Base-by-base conservation (phyloP, 2,888 invertebrate genomes). In the Melieria omissa region DNA sequence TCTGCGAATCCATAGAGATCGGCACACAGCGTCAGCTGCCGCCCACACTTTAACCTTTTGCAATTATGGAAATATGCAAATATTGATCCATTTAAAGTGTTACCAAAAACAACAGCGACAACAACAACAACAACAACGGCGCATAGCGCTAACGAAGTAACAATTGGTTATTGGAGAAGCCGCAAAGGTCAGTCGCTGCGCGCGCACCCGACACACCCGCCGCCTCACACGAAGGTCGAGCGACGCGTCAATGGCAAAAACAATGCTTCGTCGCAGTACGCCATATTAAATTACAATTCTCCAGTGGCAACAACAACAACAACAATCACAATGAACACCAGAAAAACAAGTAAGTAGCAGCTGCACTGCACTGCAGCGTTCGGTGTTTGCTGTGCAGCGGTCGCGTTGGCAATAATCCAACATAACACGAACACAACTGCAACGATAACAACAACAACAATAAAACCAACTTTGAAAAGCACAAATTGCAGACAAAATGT, bases 401-500 rank as follows among this genome's bases (percentile, higher is more conserved):
- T 42, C 14, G 57, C 45, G 16, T 60, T 47, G 68, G 66, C 66
- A 66, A 46, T 16, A 58, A 44, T 46, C 66, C 66, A 66, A 58
- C 16, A 58, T 16, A 10, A 29, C 29, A 29, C 29, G 3, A 29
- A 29, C 29, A 29, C 29, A 29, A 47, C 44, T 6, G 65, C 49
- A 52, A 65, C 65, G 29, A 46, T 65, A n/a, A 65, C 14, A 57
- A 57, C 65, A 66, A 66, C 55, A 58, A 57, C 29, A 57, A 45
- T 44, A 45, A 6, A 14, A 65, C 42, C 42, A 54, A 46, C 49
- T 44, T 62, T 62, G 46, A 46, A 57, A 62, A 72, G 69, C 71
- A 75, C 74, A 73, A 71, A 76, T 72, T 74, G 64, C 74, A 73
- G 72, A 66, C 75, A 65, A 74, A 74, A 73, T 74, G 73, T 74